Percentiles rank a stretch among this genome's conserved stretches.
These are phyloP conservation scores for Butorides virescens DNA, from an alignment of 2,113 vertebrate species.

Conservation along the genomic window DNA sequence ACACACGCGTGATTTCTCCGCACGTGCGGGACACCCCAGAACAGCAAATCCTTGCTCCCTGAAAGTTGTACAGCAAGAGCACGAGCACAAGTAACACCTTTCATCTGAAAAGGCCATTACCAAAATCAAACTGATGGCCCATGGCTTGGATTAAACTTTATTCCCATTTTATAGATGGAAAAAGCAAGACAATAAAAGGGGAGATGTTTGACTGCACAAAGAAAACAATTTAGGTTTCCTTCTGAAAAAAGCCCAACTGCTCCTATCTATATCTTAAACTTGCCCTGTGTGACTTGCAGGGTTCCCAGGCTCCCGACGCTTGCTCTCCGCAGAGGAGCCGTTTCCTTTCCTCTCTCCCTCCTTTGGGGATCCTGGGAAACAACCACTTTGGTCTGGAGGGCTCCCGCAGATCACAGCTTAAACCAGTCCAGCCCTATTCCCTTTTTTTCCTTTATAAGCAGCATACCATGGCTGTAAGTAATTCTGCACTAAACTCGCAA, in stretches of 20 bases:
- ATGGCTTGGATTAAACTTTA: neutral
- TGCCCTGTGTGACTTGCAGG: neutral
- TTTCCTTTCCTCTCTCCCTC: neutral
- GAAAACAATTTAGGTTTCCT: neutral
- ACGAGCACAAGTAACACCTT: neutral
- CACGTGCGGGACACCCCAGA: neutral
- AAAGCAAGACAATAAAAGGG: neutral
- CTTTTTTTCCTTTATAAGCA: neutral
- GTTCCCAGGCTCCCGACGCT: neutral
- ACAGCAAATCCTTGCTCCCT: neutral
- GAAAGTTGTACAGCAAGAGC: neutral
- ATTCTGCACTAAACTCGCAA: neutral
- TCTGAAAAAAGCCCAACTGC: neutral
- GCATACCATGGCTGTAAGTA: neutral
- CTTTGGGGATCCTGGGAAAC: slow-evolving; percentile 21
- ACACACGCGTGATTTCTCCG: neutral
- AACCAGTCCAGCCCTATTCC: neutral
- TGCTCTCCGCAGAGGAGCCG: neutral
- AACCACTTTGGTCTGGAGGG: neutral
- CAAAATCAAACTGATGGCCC: neutral
- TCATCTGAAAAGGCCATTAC: neutral
- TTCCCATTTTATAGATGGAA: neutral
- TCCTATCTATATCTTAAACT: neutral
- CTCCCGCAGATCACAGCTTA: neutral
- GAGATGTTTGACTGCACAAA: neutral